Evolutionary conservation across 2,888 invertebrate species (phyloP).

Genomic region (Spodoptera littoralis): DNA sequence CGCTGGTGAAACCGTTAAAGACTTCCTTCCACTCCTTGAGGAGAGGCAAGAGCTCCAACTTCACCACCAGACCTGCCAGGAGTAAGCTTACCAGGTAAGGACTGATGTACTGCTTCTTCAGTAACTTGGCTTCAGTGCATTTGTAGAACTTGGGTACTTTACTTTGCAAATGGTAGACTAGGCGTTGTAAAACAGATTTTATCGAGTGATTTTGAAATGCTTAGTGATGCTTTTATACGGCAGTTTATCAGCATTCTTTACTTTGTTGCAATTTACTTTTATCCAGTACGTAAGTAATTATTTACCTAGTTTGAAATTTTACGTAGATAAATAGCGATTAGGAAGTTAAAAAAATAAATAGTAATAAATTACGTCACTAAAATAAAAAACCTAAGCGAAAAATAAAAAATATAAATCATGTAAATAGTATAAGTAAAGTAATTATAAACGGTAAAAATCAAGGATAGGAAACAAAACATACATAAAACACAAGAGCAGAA

Average conservation of each 20-base stretch:
- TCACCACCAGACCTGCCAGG: constrained; percentile 73
- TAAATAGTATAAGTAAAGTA: no score
- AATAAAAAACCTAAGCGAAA: no score
- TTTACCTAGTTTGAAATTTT: no score
- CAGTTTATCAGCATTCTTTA: background rate
- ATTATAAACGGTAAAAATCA: background rate
- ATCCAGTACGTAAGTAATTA: no score
- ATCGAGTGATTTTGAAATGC: background rate
- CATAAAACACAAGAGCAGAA: constrained; percentile 59
- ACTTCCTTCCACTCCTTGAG: constrained; percentile 81
- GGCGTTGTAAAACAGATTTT: constrained; percentile 2
- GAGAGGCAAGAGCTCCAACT: constrained; percentile 73
- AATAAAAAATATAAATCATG: no score
- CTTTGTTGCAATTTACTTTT: constrained; percentile 7
- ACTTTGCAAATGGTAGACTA: background rate
- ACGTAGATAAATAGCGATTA: no score
- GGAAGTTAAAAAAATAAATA: no score
- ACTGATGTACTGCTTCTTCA: background rate
- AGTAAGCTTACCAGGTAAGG: constrained; percentile 83
- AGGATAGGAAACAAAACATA: background rate
- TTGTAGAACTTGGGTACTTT: no score
- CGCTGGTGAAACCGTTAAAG: constrained; percentile 77
- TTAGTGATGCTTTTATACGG: background rate
- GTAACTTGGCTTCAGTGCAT: constrained; percentile 8
- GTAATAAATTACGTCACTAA: no score